Evolutionary conservation across 2,888 invertebrate species (phyloP), one percentile per base, ranked within the genome.

Genomic region (Diarsia brunnea): DNA sequence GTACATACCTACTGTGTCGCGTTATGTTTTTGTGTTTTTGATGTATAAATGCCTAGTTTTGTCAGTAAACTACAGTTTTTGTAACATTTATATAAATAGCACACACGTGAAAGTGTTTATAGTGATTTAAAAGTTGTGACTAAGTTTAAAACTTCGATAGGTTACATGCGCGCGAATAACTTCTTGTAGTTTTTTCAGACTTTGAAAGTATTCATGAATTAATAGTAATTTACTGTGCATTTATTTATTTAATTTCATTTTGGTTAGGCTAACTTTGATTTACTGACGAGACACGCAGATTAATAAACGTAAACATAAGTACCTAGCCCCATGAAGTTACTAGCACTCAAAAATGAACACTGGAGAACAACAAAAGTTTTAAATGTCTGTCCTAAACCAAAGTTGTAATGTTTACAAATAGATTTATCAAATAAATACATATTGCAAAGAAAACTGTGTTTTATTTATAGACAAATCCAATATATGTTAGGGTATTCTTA

Each of bases 161-260:
- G 82, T 87, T 84, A 87, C 43, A 70, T 43, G 75, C 79, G 69
- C 82, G 87, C 87, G 82, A 82, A 85, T 79, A 82, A 78, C 71
- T 69, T 75, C 65, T 12, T 65, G 61, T 66, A 72, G 45, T 82
- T 27, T 53, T 38, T 31, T 65, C 11, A 38, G 14, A 43, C 24
- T 69, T n/a, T 38, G 4, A 69, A 38, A 69, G 8, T 45, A 12
- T 58, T 31, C 10, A 53, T 53, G 14, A 47, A 27, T 10, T 65
- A 16, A 14, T 65, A 60, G 8, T 65, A 10, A n/a, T 58, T 58
- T 14, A 55, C 21, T n/a, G 24, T 24, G 16, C 24, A 45, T 51
- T 70, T 43, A 45, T 51, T 70, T 43, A 1, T 49, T 27, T 31
- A 58, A 51, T 14, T 58, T 24, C 5, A 69, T 45, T 68, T 49